Base-by-base conservation (phyloP, 2,113 vertebrate species). In the Elgaria multicarinata region DNA sequence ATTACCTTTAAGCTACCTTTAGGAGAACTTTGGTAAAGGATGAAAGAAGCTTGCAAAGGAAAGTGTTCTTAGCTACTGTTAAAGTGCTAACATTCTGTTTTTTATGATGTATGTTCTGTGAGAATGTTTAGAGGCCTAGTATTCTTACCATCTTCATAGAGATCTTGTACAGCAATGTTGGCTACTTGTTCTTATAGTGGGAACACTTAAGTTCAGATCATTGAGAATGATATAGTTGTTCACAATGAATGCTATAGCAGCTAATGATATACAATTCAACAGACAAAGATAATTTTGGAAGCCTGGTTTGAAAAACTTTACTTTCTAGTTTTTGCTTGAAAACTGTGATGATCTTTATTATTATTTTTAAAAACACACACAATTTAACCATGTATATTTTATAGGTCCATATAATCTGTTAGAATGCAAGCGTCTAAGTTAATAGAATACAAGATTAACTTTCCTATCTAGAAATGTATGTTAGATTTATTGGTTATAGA, bases 91-190 rank as follows among this genome's bases (percentile, higher is more conserved):
- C 26, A 78, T 87, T 62, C 64, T 84, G 31, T 14, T 22, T 74
- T 55, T 89, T 89, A 69, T 89, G 82, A 89, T 85, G 74, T 77
- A 72, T 82, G 71, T 39, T 22, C 72, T 16, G 31, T 83, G 14
- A 87, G 75, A 89, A 42, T 13, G 26, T 87, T 50, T 88, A 89
- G 82, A 10, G 69, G 4, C 82, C 81, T n/a, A 0, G 77, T 42
- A 5, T 91, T 71, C 22, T 6, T 0, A 53, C 39, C n/a, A 2
- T 42, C 6, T 36, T 36, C 7, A 58, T 53, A 87, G 26, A 39
- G 8, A 2, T 87, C 88, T 64, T 85, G n/a, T 55, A 0, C n/a
- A 39, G n/a, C 53, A 75, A 36, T 64, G n/a, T 46, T 83, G 16
- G 28, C 50, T 77, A 24, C 44, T 83, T n/a, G 36, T 62, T 82